phyloP scores from a whole-genome alignment of 2,797 vertebrate species.

The Perdix hodgsoniae region DNA sequence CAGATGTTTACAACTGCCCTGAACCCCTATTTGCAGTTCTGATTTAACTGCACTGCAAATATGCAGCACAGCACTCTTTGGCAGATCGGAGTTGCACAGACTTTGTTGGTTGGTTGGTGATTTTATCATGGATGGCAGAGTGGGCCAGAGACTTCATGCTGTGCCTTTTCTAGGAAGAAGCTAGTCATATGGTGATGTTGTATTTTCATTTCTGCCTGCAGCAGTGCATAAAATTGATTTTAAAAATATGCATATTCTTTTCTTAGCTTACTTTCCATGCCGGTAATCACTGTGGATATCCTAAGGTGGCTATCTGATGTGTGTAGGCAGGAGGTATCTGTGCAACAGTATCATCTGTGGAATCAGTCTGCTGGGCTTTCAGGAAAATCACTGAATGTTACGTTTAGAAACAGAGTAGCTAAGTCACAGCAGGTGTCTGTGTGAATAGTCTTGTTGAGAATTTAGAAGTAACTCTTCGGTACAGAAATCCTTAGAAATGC shows the following conservation, averaged over 20 bases:
- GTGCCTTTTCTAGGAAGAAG: not conserved
- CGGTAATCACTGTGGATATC: not conserved
- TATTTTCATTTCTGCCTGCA: not conserved
- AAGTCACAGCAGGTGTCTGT: not conserved
- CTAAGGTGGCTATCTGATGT: not conserved
- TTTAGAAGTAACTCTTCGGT: not conserved
- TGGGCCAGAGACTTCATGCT: not conserved
- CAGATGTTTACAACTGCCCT: not conserved
- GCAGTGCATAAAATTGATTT: not conserved
- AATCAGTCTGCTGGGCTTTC: not conserved
- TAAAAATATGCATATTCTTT: not conserved
- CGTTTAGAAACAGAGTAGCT: not conserved
- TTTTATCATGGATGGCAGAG: not conserved
- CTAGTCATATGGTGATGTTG: not conserved
- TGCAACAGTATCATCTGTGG: not conserved
- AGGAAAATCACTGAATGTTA: not conserved
- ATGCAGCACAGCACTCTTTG: not conserved
- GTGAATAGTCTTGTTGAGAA: not conserved
- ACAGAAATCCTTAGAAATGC: not conserved
- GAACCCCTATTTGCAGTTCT: not conserved
- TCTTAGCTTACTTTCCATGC: not conserved
- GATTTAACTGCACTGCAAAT: not conserved
- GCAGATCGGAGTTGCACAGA: not conserved
- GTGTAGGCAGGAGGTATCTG: not conserved
- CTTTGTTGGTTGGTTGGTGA: not conserved